Conservation (phyloP, 2,113 vertebrate genomes). For the Chinchilla lanigera region DNA sequence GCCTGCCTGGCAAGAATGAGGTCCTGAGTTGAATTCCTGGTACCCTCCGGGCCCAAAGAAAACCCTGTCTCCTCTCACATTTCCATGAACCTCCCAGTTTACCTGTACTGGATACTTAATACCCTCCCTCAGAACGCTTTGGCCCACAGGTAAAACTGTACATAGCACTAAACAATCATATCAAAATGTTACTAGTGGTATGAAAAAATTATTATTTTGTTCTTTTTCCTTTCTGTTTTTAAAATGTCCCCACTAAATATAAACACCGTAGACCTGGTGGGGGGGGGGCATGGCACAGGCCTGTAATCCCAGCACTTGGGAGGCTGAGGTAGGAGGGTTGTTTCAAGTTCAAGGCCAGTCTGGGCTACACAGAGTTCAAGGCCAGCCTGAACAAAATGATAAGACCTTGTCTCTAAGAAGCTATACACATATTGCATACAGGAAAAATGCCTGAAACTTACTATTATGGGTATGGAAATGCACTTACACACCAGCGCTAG, state of each 20-base stretch:
- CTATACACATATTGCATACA: not conserved
- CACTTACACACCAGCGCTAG: not conserved
- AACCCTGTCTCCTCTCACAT: no score
- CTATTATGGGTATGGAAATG: not conserved
- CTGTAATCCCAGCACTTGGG: not conserved
- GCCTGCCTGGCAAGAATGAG: no score
- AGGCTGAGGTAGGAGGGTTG: not conserved
- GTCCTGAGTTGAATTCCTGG: no score
- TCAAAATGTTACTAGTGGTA: not conserved
- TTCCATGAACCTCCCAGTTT: not conserved
- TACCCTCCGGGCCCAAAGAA: no score
- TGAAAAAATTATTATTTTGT: not conserved
- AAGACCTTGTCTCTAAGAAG: not conserved
- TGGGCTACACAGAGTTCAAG: not conserved
- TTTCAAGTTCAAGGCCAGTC: not conserved
- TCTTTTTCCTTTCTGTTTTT: conserved; percentile 33
- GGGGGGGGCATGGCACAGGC: not conserved
- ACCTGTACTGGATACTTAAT: not conserved
- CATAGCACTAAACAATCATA: not conserved
- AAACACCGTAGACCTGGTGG: not conserved
- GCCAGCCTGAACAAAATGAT: not conserved
- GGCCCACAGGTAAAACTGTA: not conserved
- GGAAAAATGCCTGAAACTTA: not conserved
- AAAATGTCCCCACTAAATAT: conserved; percentile 3
- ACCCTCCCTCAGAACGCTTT: not conserved